Evolutionary conservation across 1,140 invertebrate species (phyloP).

Genomic region (Lepidotrigona ventralis): DNA sequence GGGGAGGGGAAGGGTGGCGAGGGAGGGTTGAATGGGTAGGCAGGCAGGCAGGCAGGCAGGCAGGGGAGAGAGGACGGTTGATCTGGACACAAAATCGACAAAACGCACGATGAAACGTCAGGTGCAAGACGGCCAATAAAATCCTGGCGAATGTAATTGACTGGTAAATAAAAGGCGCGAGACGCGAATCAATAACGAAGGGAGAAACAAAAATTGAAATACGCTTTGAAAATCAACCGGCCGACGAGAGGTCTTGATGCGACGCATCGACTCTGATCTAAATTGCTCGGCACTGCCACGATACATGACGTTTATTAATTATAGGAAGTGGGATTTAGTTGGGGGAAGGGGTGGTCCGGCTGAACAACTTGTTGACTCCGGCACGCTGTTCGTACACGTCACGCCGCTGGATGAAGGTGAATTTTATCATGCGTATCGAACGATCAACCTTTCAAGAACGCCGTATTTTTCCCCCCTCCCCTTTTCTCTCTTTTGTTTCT

Average conservation of each 20-base stretch:
- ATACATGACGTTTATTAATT: constrained; percentile 71
- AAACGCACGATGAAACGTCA: constrained; percentile 52
- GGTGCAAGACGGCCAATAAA: constrained; percentile 52
- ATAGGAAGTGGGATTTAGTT: constrained; percentile 72
- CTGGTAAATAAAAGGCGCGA: constrained; percentile 58
- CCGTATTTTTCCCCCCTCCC: not conserved
- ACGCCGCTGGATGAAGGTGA: constrained; percentile 36
- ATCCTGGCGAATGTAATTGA: constrained; percentile 48
- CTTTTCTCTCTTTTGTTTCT: not conserved
- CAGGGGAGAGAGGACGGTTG: no score
- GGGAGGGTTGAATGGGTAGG: no score
- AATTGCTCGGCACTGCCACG: constrained; percentile 62
- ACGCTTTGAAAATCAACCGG: constrained; percentile 60
- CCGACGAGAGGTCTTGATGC: constrained; percentile 59
- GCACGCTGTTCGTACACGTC: constrained; percentile 54
- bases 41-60: not conserved
- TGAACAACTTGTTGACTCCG: constrained; percentile 71
- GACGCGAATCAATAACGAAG: constrained; percentile 54
- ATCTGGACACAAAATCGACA: constrained; percentile 47
- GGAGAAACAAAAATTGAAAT: constrained; percentile 61
- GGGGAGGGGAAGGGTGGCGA: not conserved
- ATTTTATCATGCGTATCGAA: constrained; percentile 35
- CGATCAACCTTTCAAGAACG: not conserved
- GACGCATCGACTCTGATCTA: constrained; percentile 56
- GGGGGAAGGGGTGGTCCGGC: constrained; percentile 65